Evolutionary conservation across 2,797 vertebrate species (phyloP).

Genomic region (Tapera naevia): DNA sequence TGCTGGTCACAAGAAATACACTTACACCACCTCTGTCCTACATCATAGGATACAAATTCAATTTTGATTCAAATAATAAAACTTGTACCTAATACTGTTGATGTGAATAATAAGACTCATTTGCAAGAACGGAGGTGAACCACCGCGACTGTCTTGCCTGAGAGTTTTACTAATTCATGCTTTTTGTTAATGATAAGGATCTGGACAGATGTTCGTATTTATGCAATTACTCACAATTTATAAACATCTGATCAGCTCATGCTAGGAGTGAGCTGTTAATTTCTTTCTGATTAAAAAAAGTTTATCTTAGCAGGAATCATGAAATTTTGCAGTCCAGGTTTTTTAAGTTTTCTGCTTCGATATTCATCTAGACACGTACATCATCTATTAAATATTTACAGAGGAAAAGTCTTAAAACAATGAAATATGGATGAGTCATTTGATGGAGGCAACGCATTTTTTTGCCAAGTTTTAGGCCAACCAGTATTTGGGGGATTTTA

Average conservation of each 20-base stretch:
- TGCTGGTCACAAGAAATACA: too few relatives aligned
- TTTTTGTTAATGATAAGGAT: not conserved
- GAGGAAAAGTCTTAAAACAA: slow-evolving; percentile 40
- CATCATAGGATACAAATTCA: not conserved
- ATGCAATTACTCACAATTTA: not conserved
- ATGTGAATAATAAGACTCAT: not conserved
- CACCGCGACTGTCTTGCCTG: not conserved
- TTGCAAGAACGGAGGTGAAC: not conserved
- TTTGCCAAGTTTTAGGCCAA: not conserved
- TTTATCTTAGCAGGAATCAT: not conserved
- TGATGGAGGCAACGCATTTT: not conserved
- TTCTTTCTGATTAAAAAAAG: not conserved
- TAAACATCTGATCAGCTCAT: not conserved
- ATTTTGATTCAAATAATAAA: not conserved
- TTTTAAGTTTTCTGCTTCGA: not conserved
- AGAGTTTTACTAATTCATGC: not conserved
- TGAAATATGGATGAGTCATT: slow-evolving; percentile 45
- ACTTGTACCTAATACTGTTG: not conserved
- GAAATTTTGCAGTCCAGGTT: not conserved
- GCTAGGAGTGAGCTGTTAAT: not conserved
- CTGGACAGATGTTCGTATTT: not conserved
- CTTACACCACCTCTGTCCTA: not conserved
- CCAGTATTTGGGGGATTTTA: not conserved
- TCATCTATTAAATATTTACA: slow-evolving; percentile 37
- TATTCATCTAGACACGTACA: not conserved